Evolutionary conservation across 2,888 invertebrate genomes (phyloP), one percentile per base, ranked within the genome.

Genomic region (Frankliniella intonsa): DNA sequence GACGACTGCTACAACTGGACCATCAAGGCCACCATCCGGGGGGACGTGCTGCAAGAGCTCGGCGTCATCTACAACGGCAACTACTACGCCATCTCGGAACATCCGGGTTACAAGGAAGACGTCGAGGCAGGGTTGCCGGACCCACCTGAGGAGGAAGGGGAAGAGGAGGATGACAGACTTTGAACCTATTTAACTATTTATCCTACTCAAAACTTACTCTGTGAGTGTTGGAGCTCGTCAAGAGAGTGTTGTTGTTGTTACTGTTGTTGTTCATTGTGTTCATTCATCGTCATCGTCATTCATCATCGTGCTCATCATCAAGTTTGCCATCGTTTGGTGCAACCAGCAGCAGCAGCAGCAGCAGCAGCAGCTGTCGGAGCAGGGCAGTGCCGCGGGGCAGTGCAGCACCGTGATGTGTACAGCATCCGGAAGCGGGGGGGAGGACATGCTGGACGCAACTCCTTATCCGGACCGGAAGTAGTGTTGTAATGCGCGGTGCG

Each of bases 1-100:
- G 95, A 95, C 89, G 96, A 97, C 89, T 96, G 96, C 88, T 96
- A 96, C 91, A 96, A 97, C 89, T 97, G 97, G 97, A 97, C 97
- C 89, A 97, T 97, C 90, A 97, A 96, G 89, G 97, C 97, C 86
- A 95, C 96, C 86, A 97, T 97, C 87, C 91, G 96, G 84, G 97
- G 97, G 82, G 96, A 97, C 89, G 95, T 95, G 86, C 90, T 97
- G 86, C 91, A 96, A 83, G 97, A 97, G 89, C 91, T 97, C 84
- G 97, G 97, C 84, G 95, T 97, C 86, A 95, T 97, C 87, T 97
- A 97, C 90, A 96, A 97, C 89, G 96, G 96, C 84, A 97, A 96
- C 90, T 97, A 96, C 89, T 97, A 97, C 90, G 95, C 96, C 85
- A 96, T 97, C 88, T 95, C 95, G 87, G 97, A 97, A 89, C 97